Percentiles rank a stretch among this genome's conserved stretches.
These are phyloP conservation scores for Lepidurus arcticus DNA, from an alignment of 1,140 invertebrate species.

Conservation along the genomic window DNA sequence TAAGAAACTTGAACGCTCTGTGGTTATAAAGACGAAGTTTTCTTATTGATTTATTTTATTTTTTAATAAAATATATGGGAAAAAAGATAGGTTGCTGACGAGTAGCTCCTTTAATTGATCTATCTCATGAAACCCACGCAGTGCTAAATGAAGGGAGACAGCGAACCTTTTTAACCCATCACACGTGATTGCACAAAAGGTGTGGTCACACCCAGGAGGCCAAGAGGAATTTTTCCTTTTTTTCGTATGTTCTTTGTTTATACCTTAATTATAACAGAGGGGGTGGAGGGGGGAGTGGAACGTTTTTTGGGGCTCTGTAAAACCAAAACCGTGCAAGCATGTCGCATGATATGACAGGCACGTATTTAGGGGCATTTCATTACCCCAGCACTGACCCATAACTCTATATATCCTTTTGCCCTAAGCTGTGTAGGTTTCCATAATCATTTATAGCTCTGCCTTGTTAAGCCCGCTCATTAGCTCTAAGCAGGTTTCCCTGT, in stretches of 20 bases:
- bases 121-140: background rate
- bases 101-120: background rate
- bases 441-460: slow-evolving; percentile 13
- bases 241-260: background rate
- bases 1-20: too few species aligned
- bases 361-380: too few species aligned
- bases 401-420: background rate
- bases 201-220: slow-evolving; percentile 6
- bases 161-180: background rate
- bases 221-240: background rate
- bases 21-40: too few species aligned
- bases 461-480: background rate
- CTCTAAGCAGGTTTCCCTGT: background rate
- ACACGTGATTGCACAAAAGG: slow-evolving; percentile 6
- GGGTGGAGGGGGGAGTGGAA: background rate
- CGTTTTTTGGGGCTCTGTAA: background rate
- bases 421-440: background rate
- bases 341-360: too few species aligned
- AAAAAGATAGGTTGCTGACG: background rate
- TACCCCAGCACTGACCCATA: background rate
- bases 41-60: background rate
- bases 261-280: background rate
- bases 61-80: background rate
- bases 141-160: background rate
- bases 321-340: too few species aligned